These are phyloP conservation scores for Arrhamphus sclerolepis DNA, from an alignment of 2,797 vertebrate species.

Conservation along the genomic window DNA sequence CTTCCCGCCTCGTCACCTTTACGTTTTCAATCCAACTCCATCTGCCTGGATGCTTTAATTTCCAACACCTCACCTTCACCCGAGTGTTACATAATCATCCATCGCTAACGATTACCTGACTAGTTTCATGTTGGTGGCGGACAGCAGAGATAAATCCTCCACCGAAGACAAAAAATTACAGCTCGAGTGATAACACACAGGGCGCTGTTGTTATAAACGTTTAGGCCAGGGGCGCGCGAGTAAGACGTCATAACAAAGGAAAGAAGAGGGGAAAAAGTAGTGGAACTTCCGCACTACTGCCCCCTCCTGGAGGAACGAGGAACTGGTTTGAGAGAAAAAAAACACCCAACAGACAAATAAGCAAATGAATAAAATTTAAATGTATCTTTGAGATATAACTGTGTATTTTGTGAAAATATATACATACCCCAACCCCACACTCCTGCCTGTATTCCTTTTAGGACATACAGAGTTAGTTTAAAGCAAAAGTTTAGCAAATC, in stretches of 20 bases:
- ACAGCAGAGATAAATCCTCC: conserved; percentile 67
- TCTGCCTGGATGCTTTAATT: conserved; percentile 19
- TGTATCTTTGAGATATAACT: too few species aligned
- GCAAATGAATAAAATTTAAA: too few species aligned
- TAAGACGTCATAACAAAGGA: conserved; percentile 50
- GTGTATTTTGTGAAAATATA: too few species aligned
- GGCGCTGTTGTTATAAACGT: conserved; percentile 66
- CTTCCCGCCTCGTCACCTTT: conserved; percentile 71
- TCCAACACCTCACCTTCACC: accelerated
- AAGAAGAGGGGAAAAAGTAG: too few species aligned
- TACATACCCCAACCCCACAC: too few species aligned
- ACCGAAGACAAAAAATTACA: conserved; percentile 75
- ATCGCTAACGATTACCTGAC: conserved; percentile 65
- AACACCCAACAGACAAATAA: not conserved
- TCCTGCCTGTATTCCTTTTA: too few species aligned
- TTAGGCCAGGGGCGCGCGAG: conserved; percentile 31
- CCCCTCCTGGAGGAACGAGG: not conserved
- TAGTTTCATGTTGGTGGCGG: conserved; percentile 82
- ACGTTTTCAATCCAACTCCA: conserved; percentile 66
- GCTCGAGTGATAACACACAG: conserved; percentile 55
- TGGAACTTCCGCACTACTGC: conserved; percentile 1
- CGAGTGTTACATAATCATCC: accelerated
- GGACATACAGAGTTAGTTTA: too few species aligned
- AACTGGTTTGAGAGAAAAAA: not conserved
- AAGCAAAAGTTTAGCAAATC: too few species aligned